A percentile compares a stretch with the other conserved stretches of the same genome.
These are phyloP conservation scores for Polypterus senegalus DNA, from an alignment of 2,113 vertebrate species.

Conservation along the genomic window DNA sequence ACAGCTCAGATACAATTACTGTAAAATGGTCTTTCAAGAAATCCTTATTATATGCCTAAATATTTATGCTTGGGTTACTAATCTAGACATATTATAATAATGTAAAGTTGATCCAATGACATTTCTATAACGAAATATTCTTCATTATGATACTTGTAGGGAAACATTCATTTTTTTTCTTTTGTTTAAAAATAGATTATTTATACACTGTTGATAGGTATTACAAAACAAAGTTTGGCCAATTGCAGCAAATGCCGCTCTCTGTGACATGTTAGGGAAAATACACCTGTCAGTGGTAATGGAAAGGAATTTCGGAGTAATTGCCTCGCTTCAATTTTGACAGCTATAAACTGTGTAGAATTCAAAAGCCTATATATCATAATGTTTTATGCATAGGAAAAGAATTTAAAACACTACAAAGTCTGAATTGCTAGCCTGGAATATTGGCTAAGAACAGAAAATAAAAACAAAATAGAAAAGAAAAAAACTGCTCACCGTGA, in stretches of 20 bases:
- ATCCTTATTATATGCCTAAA: too few species aligned
- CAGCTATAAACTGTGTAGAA: conserved; percentile 1
- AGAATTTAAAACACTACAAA: conserved; percentile 1
- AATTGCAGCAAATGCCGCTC: background rate
- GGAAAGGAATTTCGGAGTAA: conserved; percentile 3
- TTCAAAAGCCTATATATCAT: background rate
- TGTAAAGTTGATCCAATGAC: too few species aligned
- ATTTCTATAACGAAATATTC: too few species aligned
- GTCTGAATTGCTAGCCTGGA: conserved; percentile 1
- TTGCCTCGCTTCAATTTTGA: background rate
- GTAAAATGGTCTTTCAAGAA: too few species aligned
- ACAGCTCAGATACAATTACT: too few species aligned
- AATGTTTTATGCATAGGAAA: conserved; percentile 1
- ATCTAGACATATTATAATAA: too few species aligned
- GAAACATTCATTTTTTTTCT: too few species aligned
- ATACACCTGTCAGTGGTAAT: conserved; percentile 1
- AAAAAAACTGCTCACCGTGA: conserved; percentile 1
- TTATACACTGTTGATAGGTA: too few species aligned
- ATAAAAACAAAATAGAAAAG: background rate
- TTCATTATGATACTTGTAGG: too few species aligned
- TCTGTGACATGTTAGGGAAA: conserved; percentile 1
- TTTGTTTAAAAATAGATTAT: too few species aligned
- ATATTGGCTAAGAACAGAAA: background rate
- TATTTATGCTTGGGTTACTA: too few species aligned
- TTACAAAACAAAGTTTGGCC: background rate